Percentiles rank a stretch among this genome's conserved stretches.
Evolutionary conservation across 2,888 invertebrate species (phyloP).

Genomic region (Xestia rhomboidea): DNA sequence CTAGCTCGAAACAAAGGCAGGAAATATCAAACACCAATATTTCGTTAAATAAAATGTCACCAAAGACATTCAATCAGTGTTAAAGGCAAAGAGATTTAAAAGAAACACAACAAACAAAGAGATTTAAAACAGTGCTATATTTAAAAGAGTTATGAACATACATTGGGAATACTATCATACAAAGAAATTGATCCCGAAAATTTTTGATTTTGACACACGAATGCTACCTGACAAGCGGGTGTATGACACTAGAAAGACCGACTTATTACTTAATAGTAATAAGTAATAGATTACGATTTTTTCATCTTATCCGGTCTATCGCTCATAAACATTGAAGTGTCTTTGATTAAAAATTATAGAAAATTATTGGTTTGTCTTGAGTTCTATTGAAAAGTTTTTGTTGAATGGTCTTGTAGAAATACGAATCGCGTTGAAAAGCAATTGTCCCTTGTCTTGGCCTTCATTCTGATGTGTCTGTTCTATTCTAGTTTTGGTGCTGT

Average conservation of each 20-base stretch:
- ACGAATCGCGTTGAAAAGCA: neutral
- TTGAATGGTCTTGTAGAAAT: neutral
- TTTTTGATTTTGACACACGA: too few species aligned
- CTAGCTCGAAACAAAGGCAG: too few species aligned
- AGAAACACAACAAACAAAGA: neutral
- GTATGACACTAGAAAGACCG: too few species aligned
- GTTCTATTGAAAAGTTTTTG: neutral
- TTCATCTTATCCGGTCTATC: too few species aligned
- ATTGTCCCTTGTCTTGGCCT: neutral
- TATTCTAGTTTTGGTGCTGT: neutral
- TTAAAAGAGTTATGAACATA: neutral
- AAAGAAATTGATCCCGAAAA: too few species aligned
- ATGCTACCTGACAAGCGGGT: too few species aligned
- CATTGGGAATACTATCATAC: too few species aligned
- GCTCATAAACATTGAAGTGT: too few species aligned
- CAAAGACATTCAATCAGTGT: neutral
- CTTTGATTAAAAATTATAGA: neutral
- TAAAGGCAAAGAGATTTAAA: neutral
- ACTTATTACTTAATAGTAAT: too few species aligned
- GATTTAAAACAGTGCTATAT: neutral
- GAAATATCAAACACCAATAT: neutral
- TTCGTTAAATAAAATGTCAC: neutral
- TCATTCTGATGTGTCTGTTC: neutral
- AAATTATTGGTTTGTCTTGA: neutral
- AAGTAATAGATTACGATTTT: too few species aligned